phyloP scores from a whole-genome alignment of 1,140 invertebrate genomes.

The Caenorhabditis tropicalis region DNA sequence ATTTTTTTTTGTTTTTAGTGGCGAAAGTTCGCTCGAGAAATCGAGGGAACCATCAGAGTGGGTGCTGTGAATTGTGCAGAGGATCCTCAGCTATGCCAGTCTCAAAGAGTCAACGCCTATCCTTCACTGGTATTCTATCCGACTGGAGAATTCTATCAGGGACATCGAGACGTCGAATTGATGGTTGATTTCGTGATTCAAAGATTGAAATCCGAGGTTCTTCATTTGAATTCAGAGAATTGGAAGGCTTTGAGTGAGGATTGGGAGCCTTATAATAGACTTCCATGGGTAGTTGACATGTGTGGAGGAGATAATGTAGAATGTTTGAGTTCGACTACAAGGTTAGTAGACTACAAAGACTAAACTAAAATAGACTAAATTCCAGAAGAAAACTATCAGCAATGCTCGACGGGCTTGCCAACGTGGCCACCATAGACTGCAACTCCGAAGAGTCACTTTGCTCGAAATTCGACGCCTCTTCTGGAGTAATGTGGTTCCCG shows the following conservation, averaged over 20 bases:
- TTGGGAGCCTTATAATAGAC: slow-evolving; percentile 60
- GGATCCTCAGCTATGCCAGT: slow-evolving; percentile 79
- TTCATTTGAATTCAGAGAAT: slow-evolving; percentile 61
- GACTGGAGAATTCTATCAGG: slow-evolving; percentile 65
- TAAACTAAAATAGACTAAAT: background rate
- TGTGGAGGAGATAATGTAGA: slow-evolving; percentile 61
- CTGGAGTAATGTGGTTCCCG: slow-evolving; percentile 75
- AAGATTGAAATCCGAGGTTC: slow-evolving; percentile 60
- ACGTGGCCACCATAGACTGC: slow-evolving; percentile 76
- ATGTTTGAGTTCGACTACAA: slow-evolving; percentile 57
- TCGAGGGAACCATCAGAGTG: slow-evolving; percentile 79
- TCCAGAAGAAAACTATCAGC: slow-evolving; percentile 61
- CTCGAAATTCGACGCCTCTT: slow-evolving; percentile 71
- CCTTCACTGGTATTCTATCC: slow-evolving; percentile 79
- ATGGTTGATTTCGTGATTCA: slow-evolving; percentile 63
- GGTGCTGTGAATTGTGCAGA: slow-evolving; percentile 85
- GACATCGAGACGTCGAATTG: slow-evolving; percentile 61
- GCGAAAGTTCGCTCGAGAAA: slow-evolving; percentile 80
- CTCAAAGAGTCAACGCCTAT: slow-evolving; percentile 78
- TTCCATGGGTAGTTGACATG: slow-evolving; percentile 66
- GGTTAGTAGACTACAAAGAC: background rate
- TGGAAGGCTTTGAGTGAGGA: slow-evolving; percentile 57
- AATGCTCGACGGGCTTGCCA: slow-evolving; percentile 75
- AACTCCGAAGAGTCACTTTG: slow-evolving; percentile 73
- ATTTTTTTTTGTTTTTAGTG: slow-evolving; percentile 75